A percentile compares a stretch with the other conserved stretches of the same genome.
Evolutionary conservation across 2,888 invertebrate genomes (phyloP).

Genomic region (Oegoconia quadripuncta): DNA sequence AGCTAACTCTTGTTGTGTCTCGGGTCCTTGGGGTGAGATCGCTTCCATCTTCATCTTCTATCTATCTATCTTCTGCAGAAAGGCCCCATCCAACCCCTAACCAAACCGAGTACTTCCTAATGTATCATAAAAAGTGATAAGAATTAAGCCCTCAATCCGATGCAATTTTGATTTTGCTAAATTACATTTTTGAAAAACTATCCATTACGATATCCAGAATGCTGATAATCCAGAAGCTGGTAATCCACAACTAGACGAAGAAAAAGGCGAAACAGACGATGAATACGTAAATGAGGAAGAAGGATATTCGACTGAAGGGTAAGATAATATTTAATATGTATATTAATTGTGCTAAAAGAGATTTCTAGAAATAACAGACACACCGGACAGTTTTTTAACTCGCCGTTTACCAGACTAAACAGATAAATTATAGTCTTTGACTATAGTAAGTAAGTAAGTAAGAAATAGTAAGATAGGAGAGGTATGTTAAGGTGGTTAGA

Average conservation of each 20-base stretch:
- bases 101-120: background rate
- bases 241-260: constrained; percentile 71
- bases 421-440: no score
- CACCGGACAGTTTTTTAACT: no score
- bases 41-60: no score
- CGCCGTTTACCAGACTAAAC: no score
- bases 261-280: constrained; percentile 81
- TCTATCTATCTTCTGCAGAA: no score
- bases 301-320: constrained; percentile 83
- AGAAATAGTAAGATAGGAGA: no score
- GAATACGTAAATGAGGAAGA: constrained; percentile 82
- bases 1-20: no score
- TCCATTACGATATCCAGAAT: constrained; percentile 32
- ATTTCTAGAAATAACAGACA: background rate
- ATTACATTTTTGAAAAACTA: no score
- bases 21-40: no score
- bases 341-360: background rate
- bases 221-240: constrained; percentile 63
- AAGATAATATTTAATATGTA: constrained; percentile 26
- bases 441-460: background rate
- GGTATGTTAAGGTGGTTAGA: no score
- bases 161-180: no score
- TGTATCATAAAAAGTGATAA: background rate
- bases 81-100: background rate
- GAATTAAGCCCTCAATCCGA: no score